phyloP scores from a whole-genome alignment of 2,888 invertebrate species.

The Stratiomys singularior region DNA sequence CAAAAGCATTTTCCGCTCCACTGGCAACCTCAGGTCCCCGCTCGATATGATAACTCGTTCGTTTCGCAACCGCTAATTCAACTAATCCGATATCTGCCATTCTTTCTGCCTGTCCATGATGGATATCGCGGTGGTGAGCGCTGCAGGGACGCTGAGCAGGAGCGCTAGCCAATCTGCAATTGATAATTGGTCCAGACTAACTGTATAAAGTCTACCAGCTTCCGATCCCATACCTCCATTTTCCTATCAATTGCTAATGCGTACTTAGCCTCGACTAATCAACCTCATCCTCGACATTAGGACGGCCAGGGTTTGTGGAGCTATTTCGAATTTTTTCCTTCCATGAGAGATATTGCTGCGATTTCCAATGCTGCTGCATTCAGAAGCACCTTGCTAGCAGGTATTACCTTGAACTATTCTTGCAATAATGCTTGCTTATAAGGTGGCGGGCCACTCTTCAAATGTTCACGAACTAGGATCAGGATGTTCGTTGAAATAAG shows the following conservation, averaged over 20 bases:
- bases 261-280: too few relatives aligned
- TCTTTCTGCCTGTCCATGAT: background rate
- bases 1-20: background rate
- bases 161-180: constrained; percentile 27
- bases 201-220: constrained; percentile 23
- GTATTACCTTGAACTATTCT: background rate
- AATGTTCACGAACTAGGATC: background rate
- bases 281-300: constrained; percentile 2
- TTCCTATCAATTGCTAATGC: constrained; percentile 17
- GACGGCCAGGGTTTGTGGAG: background rate
- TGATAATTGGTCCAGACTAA: constrained; percentile 22
- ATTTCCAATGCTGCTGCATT: background rate
- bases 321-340: too few relatives aligned
- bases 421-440: background rate
- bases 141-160: constrained; percentile 4
- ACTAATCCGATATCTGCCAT: constrained; percentile 1
- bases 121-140: background rate
- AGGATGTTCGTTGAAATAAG: background rate
- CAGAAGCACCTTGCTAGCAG: constrained; percentile 18
- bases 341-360: background rate
- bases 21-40: background rate
- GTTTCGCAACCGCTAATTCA: constrained; percentile 9
- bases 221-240: constrained; percentile 15
- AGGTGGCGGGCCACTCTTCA: background rate
- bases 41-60: constrained; percentile 29